Percentiles rank a stretch among this genome's conserved stretches.
Conservation (phyloP, 2,797 vertebrate species). For the Morelia viridis region DNA sequence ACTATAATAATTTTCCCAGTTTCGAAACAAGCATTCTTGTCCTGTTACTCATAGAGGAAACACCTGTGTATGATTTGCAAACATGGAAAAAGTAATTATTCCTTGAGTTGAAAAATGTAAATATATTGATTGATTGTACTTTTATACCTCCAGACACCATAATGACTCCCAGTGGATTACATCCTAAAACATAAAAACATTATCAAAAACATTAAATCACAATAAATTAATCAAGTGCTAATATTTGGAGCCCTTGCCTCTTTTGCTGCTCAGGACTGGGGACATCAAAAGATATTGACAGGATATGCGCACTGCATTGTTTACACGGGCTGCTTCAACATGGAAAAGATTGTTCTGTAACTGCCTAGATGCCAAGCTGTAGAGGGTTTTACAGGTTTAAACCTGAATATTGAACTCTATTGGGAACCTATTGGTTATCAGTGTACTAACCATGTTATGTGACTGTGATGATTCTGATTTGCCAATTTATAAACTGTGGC, state of each 20-base stretch:
- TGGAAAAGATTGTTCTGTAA: not conserved
- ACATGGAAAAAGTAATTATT: not conserved
- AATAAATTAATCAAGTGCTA: not conserved
- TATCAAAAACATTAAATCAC: not conserved
- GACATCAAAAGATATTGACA: not conserved
- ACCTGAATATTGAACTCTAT: not conserved
- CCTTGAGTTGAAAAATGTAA: not conserved
- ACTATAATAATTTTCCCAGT: not conserved
- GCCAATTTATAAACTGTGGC: not conserved
- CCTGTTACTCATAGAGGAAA: not conserved
- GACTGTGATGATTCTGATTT: not conserved
- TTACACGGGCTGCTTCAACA: no score
- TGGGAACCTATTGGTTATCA: not conserved
- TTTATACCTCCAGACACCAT: not conserved
- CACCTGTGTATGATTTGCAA: not conserved
- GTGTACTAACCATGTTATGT: not conserved
- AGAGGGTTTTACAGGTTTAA: not conserved
- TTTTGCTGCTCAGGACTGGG: not conserved
- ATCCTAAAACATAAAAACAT: not conserved
- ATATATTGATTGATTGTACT: not conserved
- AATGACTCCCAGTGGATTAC: not conserved
- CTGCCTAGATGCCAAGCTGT: not conserved
- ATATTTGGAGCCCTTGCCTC: not conserved
- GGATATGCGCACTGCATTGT: not conserved
- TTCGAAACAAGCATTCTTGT: not conserved